Evolutionary conservation across 2,113 vertebrate genomes (phyloP), one percentile per base, ranked within the genome.

Genomic region (Paralichthys olivaceus): DNA sequence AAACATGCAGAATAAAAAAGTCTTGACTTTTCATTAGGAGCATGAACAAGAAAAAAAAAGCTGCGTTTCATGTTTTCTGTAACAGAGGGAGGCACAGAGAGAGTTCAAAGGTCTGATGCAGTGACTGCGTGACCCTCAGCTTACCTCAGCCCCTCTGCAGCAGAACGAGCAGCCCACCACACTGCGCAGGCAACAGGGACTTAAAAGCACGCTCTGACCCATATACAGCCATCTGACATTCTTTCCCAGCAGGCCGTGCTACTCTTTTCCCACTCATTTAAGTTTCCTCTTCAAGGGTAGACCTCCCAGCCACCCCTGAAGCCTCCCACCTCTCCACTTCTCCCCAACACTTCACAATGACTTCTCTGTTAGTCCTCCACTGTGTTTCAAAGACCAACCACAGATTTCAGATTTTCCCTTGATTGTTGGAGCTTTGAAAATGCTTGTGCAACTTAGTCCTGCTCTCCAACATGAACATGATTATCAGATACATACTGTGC

Each of bases 241-340:
- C 84, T 83, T 92, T 87, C 86, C 79, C 91, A 89, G 83, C 75
- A 87, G 78, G 84, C 77, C 47, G 32, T 75, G 77, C 76, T 69
- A 70, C 83, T 80, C 61, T 81, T 82, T 79, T 74, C 81, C 77
- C 72, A 59, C 78, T 85, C 84, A 77, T 85, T 90, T 86, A 75
- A 69, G 34, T 86, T 79, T 81, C 75, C 54, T 72, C 62, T 81
- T 83, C 40, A 78, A 69, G 56, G 37, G 47, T 14, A 69, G 81
- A 66, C 57, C 72, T 72, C 53, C 54, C 29, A 26, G 72, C 45
- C 71, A 54, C 69, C 64, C 63, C 61, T 45, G 56, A 70, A 73
- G 47, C 53, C 62, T 54, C 19, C 23, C 55, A 25, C 65, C 11
- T 72, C 59, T 83, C 75, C 67, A 55, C 71, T 45, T 68, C 77